A percentile compares a stretch with the other conserved stretches of the same genome.
Evolutionary conservation across 2,797 vertebrate genomes (phyloP).

Genomic region (Sandelia bainsii): DNA sequence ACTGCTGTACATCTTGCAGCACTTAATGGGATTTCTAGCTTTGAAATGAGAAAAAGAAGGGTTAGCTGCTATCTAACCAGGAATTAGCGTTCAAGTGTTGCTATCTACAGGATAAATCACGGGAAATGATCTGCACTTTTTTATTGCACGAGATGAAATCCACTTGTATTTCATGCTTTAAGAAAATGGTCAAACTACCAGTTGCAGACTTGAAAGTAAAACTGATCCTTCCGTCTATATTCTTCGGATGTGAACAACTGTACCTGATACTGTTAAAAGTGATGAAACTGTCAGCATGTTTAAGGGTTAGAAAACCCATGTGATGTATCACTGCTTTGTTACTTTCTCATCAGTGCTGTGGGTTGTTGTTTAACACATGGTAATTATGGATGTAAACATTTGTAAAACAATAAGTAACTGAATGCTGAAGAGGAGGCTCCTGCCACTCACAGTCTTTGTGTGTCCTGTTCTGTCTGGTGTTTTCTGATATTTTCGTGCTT

Average conservation of each 20-base stretch:
- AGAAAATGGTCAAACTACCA: conserved; percentile 5
- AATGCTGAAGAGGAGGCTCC: conserved; percentile 18
- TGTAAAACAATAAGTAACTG: conserved; percentile 24
- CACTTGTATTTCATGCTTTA: background rate
- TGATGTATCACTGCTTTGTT: conserved; percentile 44
- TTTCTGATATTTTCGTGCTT: conserved; percentile 59
- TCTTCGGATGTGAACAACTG: conserved; percentile 25
- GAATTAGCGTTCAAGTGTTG: conserved; percentile 13
- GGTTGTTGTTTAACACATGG: conserved; percentile 24
- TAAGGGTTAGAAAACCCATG: conserved; percentile 14
- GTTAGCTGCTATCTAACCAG: conserved; percentile 12
- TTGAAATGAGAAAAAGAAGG: background rate
- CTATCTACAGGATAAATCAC: conserved; percentile 15
- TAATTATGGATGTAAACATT: conserved; percentile 60
- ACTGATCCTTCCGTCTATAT: background rate
- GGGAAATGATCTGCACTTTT: conserved; percentile 15
- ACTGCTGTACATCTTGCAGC: conserved; percentile 22
- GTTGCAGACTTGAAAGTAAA: conserved; percentile 17
- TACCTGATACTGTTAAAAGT: background rate
- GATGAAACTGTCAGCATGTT: conserved; percentile 13
- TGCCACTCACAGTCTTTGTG: conserved; percentile 36
- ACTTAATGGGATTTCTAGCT: background rate
- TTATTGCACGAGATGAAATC: conserved; percentile 8
- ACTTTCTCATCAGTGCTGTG: conserved; percentile 25
- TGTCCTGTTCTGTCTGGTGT: conserved; percentile 35